These are phyloP conservation scores for Itoplectis maculator DNA, from an alignment of 2,888 invertebrate genomes.

Conservation along the genomic window DNA sequence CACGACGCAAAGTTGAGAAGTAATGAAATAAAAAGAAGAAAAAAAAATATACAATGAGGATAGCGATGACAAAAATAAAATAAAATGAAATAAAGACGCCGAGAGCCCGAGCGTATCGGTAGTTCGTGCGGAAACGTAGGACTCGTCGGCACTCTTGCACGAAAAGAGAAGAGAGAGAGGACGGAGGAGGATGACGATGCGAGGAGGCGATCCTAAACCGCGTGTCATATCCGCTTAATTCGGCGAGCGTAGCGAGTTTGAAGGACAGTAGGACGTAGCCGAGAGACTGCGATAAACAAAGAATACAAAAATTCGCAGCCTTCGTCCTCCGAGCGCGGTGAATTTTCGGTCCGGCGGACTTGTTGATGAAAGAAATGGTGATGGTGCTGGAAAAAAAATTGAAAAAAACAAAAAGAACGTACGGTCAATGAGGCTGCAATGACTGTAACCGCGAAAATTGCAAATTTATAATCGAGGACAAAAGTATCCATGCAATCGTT, in stretches of 20 bases:
- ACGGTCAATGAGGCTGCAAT: not conserved
- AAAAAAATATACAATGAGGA: conserved; percentile 34
- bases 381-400: too few species aligned
- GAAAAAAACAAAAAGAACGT: not conserved
- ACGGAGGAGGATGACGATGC: conserved; percentile 65
- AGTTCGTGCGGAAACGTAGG: conserved; percentile 75
- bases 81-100: conserved; percentile 14
- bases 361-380: too few species aligned
- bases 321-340: too few species aligned
- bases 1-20: conserved; percentile 46
- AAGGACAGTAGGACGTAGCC: conserved; percentile 13
- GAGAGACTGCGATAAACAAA: not conserved
- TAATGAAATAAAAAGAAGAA: conserved; percentile 62
- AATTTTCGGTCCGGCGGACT: not conserved
- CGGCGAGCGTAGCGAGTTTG: conserved; percentile 62
- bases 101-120: conserved; percentile 71
- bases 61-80: not conserved
- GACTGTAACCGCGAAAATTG: not conserved
- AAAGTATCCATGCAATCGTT: too few species aligned
- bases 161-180: not conserved
- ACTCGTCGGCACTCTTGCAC: conserved; percentile 29
- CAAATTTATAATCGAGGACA: not conserved
- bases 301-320: conserved; percentile 4
- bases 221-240: conserved; percentile 73
- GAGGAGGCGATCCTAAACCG: conserved; percentile 75